Evolutionary conservation across 2,113 vertebrate species (phyloP).

Genomic region (Diphyllodes magnificus): DNA sequence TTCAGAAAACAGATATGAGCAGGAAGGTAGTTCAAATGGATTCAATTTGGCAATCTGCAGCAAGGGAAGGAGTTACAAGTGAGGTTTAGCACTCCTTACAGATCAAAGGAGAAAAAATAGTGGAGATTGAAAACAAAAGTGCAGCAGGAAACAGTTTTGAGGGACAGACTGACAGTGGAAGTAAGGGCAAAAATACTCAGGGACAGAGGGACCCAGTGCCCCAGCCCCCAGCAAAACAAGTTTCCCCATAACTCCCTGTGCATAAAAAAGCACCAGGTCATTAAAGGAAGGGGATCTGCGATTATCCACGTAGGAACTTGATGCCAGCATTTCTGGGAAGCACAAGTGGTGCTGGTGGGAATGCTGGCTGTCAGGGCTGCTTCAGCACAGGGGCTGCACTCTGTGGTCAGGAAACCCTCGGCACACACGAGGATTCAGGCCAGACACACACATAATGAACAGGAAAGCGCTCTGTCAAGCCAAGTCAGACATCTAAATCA

Average conservation of each 20-base stretch:
- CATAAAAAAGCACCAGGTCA: background rate
- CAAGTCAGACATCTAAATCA: background rate
- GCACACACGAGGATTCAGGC: background rate
- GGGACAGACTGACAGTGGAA: background rate
- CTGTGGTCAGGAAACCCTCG: background rate
- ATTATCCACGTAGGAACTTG: fast-evolving
- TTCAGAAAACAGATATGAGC: conserved; percentile 24
- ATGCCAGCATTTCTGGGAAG: background rate
- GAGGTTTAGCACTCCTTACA: background rate
- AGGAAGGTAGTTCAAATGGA: conserved; percentile 17
- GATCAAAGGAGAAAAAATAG: background rate
- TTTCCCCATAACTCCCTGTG: background rate
- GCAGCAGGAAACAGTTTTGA: background rate
- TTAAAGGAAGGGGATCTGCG: background rate
- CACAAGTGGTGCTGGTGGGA: background rate
- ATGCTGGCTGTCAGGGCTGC: background rate
- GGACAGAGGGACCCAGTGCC: background rate
- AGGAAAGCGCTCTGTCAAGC: background rate
- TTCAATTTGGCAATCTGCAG: conserved; percentile 17
- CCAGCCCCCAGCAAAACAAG: background rate
- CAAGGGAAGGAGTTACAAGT: background rate
- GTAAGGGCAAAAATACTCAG: background rate
- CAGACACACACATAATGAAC: background rate
- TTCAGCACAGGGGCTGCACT: background rate
- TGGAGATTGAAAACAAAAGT: background rate